These are phyloP conservation scores for Aphelinus certus DNA, from an alignment of 1,140 invertebrate species.

Conservation along the genomic window DNA sequence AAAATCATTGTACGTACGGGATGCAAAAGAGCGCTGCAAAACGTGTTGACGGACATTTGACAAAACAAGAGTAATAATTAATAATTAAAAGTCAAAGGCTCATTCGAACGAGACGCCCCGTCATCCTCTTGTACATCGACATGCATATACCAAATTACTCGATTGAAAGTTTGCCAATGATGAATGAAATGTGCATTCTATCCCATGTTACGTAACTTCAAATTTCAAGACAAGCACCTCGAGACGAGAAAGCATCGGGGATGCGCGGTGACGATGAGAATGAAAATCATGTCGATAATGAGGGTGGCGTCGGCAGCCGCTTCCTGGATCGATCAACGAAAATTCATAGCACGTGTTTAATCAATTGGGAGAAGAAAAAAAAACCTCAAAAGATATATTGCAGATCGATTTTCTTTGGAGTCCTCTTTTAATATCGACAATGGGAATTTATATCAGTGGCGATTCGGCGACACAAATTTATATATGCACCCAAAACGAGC, in stretches of 20 bases:
- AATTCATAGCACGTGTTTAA: too few species aligned
- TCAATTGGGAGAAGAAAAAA: background rate
- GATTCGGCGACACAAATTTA: too few species aligned
- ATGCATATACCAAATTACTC: too few species aligned
- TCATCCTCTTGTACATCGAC: slow-evolving; percentile 2
- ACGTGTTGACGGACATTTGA: slow-evolving; percentile 12
- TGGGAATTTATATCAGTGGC: too few species aligned
- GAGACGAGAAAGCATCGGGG: background rate
- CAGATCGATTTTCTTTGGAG: too few species aligned
- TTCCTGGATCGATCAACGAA: slow-evolving; percentile 26
- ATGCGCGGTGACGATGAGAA: too few species aligned
- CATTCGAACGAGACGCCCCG: slow-evolving; percentile 34
- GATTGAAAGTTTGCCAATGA: too few species aligned
- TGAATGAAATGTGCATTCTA: too few species aligned
- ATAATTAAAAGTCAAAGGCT: slow-evolving; percentile 40
- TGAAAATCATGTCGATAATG: background rate
- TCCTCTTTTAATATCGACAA: too few species aligned
- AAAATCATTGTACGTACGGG: slow-evolving; percentile 6
- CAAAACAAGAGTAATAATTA: slow-evolving; percentile 29
- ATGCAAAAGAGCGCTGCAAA: slow-evolving; percentile 20
- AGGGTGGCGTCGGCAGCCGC: slow-evolving; percentile 35
- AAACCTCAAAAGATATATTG: background rate
- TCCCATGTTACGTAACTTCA: too few species aligned
- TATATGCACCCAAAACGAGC: too few species aligned
- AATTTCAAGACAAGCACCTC: background rate